Percentiles rank a stretch among this genome's conserved stretches.
Conservation (phyloP, 2,113 vertebrate species). For the Coptodon rendalli region DNA sequence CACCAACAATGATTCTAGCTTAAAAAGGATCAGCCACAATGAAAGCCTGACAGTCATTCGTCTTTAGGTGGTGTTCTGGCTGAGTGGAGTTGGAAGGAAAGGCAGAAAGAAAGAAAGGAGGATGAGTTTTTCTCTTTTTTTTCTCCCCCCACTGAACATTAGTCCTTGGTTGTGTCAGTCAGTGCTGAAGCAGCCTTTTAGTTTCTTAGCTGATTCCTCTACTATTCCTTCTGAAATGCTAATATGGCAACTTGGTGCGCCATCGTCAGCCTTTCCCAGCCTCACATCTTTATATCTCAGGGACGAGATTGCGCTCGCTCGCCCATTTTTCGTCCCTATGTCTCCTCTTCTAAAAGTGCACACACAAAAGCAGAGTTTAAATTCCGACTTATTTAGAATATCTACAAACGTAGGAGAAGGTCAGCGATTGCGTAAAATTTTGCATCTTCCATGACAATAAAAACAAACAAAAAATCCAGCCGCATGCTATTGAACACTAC, state of each 20-base stretch:
- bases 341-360: not conserved
- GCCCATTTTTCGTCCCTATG: not conserved
- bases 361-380: not conserved
- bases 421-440: slow-evolving; percentile 4
- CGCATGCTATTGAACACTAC: not conserved
- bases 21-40: not conserved
- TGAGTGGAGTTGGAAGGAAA: slow-evolving; percentile 14
- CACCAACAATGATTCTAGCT: slow-evolving; percentile 2
- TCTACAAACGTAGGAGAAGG: slow-evolving; percentile 19
- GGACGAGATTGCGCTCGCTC: slow-evolving; percentile 9
- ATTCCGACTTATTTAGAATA: slow-evolving; percentile 15
- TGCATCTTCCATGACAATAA: not conserved
- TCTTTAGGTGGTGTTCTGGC: slow-evolving; percentile 28
- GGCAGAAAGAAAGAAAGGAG: not conserved
- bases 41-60: slow-evolving; percentile 19
- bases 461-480: not conserved
- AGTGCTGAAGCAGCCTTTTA: slow-evolving; percentile 65
- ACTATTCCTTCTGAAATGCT: slow-evolving; percentile 66
- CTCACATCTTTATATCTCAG: slow-evolving; percentile 43
- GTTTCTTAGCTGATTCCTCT: slow-evolving; percentile 50
- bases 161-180: slow-evolving; percentile 57
- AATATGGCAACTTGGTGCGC: slow-evolving; percentile 53
- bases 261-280: slow-evolving; percentile 49
- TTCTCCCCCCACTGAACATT: slow-evolving; percentile 21
- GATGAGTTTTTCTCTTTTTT: not conserved